These are phyloP conservation scores for Synergus laeviventris DNA, from an alignment of 2,888 invertebrate genomes.

Conservation along the genomic window DNA sequence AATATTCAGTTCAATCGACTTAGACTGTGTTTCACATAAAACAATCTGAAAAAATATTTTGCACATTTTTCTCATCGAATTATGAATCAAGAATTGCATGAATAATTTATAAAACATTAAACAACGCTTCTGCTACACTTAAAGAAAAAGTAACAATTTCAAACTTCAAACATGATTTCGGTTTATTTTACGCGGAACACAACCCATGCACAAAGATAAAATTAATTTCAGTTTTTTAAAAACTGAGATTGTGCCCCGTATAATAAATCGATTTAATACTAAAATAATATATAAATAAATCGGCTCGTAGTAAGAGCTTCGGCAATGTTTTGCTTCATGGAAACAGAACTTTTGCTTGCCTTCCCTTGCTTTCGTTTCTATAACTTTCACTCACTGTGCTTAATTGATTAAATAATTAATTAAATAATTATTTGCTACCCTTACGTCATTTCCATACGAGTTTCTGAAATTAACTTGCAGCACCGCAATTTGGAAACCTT, in stretches of 20 bases:
- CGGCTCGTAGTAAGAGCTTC: not conserved
- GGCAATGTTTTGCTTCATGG: slow-evolving; percentile 25
- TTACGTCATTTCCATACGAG: not conserved
- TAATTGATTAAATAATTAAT: slow-evolving; percentile 10
- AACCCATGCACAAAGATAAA: not conserved
- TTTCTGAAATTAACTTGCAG: not conserved
- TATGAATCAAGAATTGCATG: not conserved
- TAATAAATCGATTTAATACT: slow-evolving; percentile 9
- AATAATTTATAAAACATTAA: not conserved
- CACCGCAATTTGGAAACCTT: not conserved
- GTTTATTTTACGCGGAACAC: slow-evolving; percentile 8
- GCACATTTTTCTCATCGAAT: not conserved
- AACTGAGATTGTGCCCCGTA: slow-evolving; percentile 23
- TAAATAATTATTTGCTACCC: not conserved
- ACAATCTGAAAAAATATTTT: not conserved
- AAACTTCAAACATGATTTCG: not conserved
- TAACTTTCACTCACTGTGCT: not conserved
- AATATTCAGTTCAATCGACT: slow-evolving; percentile 1
- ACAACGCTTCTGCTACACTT: no score
- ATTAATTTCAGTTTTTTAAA: not conserved
- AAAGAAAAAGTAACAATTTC: not conserved
- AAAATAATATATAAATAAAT: slow-evolving; percentile 20
- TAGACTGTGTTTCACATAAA: not conserved
- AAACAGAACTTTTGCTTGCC: slow-evolving; percentile 13
- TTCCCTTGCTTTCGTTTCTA: slow-evolving; percentile 1